Evolutionary conservation across 2,797 vertebrate species (phyloP).

Genomic region (Anguilla megastoma): DNA sequence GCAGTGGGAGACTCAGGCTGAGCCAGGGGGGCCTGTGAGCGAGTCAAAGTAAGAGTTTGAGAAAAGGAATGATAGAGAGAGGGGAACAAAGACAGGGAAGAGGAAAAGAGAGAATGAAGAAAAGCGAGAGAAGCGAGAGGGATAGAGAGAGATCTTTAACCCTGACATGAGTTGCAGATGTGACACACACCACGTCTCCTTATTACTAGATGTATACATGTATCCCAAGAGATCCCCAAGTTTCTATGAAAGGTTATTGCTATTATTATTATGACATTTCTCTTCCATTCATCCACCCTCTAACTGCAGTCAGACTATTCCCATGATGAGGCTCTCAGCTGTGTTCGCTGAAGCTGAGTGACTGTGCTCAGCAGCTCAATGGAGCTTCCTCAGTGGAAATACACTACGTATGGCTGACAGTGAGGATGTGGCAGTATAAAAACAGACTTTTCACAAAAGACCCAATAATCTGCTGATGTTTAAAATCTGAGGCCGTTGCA

Average conservation of each 20-base stretch:
- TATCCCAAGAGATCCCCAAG: not conserved
- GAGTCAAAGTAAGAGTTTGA: constrained; percentile 18
- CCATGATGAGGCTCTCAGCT: not conserved
- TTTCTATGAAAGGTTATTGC: not conserved
- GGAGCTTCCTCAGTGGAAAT: not conserved
- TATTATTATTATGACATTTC: not conserved
- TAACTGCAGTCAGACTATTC: not conserved
- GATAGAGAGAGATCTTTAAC: not conserved
- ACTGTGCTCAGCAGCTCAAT: not conserved
- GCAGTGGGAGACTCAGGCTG: constrained; percentile 83
- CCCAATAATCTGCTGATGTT: not conserved
- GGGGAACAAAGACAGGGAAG: not conserved
- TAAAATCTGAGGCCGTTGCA: not conserved
- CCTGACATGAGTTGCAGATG: not conserved
- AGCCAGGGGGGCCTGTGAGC: constrained; percentile 76
- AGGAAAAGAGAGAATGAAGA: not conserved
- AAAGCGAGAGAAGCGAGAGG: not conserved
- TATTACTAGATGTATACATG: not conserved
- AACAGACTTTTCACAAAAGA: not conserved
- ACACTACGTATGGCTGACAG: not conserved
- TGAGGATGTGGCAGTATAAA: not conserved
- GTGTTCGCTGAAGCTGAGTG: not conserved
- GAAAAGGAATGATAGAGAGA: not conserved
- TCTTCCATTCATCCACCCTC: not conserved
- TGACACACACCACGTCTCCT: not conserved